Evolutionary conservation across 2,888 invertebrate species (phyloP).

Genomic region (Pachymerium ferrugineum): DNA sequence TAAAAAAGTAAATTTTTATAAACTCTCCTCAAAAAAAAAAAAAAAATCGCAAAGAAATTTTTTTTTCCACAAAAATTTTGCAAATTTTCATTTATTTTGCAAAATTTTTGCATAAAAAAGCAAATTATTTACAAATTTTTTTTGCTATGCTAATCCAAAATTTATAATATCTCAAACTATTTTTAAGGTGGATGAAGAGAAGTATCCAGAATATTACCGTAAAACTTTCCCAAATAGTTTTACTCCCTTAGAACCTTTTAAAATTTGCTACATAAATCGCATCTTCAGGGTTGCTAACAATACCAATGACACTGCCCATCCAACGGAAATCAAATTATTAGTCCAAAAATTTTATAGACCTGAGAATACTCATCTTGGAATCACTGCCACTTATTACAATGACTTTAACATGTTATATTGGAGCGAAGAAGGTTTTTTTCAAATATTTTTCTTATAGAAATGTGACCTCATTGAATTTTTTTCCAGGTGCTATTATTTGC

Average conservation of each 20-base stretch:
- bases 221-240: constrained; percentile 60
- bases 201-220: constrained; percentile 73
- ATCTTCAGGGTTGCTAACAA: constrained; percentile 51
- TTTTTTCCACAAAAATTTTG: too few relatives aligned
- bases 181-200: constrained; percentile 62
- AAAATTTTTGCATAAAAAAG: too few relatives aligned
- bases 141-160: neutral
- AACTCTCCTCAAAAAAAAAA: too few relatives aligned
- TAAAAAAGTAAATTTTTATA: too few relatives aligned
- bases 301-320: constrained; percentile 39
- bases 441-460: neutral
- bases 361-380: constrained; percentile 63
- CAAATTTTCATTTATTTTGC: too few relatives aligned
- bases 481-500: neutral
- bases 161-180: neutral
- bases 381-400: constrained; percentile 54
- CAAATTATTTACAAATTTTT: neutral
- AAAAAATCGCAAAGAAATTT: too few relatives aligned
- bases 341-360: constrained; percentile 68
- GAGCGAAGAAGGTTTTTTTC: constrained; percentile 60
- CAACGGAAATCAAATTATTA: constrained; percentile 59
- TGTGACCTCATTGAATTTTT: neutral
- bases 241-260: constrained; percentile 69
- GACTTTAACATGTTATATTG: constrained; percentile 71
- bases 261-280: constrained; percentile 62